Base-by-base conservation (phyloP, 2,797 vertebrate species). In the Phrynocephalus guinanensis region DNA sequence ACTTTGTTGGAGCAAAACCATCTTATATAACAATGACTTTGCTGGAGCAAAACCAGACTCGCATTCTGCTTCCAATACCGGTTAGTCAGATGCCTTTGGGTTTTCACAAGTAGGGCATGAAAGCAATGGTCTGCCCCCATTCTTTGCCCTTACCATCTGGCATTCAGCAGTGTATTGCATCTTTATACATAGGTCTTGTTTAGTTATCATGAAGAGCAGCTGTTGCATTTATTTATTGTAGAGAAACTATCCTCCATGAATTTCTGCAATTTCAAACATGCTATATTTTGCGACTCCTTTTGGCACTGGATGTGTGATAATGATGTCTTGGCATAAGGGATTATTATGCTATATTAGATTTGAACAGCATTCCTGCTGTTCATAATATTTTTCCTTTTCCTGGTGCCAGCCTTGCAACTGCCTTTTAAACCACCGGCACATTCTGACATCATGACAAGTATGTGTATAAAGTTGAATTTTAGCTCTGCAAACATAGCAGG, bases 191-290 rank as follows among this genome's bases (percentile, higher is more conserved):
- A 82, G 44, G 30, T 67, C 44, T 44, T 30, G 33, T 87, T 82
- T 63, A 76, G 71, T 82, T 87, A 86, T 67, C 56, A 87, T 68
- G 60, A 22, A 22, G 48, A 81, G 13, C 30, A 72, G 78, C 84
- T 72, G 33, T 63, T 81, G 52, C 11, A 48, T 38, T 71, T 44
- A 38, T 30, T 71, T 30, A 24, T 72, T 16, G 33, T 60, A 24
- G 33, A 1, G 71, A 79, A 80, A 60, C 44, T 68, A 68, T 20
- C 11, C 33, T 30, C 48, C 70, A 28, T 48, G 13, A 28, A 44
- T 75, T 44, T 86, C n/a, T n/a, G 15, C 44, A n/a, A 73, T 68
- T 15, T 0, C 16, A 44, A 75, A 22, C 22, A 50, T 1, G 13
- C 33, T 33, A n/a, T 56, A 5, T 56, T 81, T 48, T n/a, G 52